Evolutionary conservation across 2,797 vertebrate species (phyloP).

Genomic region (Erpetoichthys calabaricus): DNA sequence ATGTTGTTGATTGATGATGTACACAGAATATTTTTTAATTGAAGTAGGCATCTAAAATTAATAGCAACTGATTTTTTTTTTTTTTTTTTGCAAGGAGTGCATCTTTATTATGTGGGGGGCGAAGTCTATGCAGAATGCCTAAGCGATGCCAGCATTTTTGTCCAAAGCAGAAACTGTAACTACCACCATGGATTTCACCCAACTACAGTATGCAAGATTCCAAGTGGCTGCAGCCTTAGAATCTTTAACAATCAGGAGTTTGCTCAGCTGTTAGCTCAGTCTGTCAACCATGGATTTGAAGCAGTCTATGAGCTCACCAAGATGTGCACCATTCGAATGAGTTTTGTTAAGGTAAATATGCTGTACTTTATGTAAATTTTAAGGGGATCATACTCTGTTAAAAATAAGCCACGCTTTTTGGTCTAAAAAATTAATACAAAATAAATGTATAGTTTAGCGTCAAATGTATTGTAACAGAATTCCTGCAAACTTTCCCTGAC

Average conservation of each 20-base stretch:
- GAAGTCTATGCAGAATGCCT: constrained; percentile 81
- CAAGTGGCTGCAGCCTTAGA: constrained; percentile 78
- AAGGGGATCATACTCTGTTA: too few species aligned
- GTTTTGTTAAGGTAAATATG: constrained; percentile 78
- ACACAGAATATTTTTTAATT: too few species aligned
- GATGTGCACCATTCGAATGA: constrained; percentile 87
- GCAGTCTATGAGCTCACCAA: constrained; percentile 83
- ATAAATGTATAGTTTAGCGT: too few species aligned
- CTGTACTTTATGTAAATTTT: too few species aligned
- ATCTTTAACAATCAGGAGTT: constrained; percentile 88
- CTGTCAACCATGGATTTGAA: constrained; percentile 80
- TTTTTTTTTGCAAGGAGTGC: too few species aligned
- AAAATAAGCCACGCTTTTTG: too few species aligned
- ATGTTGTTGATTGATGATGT: too few species aligned
- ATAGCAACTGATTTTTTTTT: too few species aligned
- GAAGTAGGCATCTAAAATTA: too few species aligned
- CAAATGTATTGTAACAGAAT: too few species aligned
- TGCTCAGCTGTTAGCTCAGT: constrained; percentile 76
- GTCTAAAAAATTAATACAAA: not conserved
- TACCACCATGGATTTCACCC: constrained; percentile 81
- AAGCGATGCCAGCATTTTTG: constrained; percentile 82
- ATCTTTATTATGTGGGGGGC: constrained; percentile 78
- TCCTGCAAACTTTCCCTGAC: too few species aligned
- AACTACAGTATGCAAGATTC: constrained; percentile 82
- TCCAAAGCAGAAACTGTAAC: constrained; percentile 84